These are phyloP conservation scores for Frankliniella fusca DNA, from an alignment of 2,888 invertebrate species.

Conservation along the genomic window DNA sequence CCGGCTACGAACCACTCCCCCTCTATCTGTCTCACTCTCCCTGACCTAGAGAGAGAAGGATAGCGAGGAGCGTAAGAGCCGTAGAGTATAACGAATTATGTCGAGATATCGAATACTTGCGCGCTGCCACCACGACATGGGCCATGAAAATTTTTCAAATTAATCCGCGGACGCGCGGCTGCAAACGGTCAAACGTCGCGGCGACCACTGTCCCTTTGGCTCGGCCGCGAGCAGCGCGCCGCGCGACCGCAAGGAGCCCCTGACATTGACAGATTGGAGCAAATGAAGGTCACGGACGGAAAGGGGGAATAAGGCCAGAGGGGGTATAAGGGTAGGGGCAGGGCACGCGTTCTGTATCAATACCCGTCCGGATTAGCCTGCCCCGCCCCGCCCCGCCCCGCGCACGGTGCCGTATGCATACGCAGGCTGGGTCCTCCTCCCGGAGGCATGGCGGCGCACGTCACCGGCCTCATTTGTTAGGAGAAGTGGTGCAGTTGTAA, in stretches of 20 bases:
- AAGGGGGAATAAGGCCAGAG: too few relatives aligned
- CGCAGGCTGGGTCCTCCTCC: neutral
- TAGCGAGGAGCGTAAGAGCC: too few relatives aligned
- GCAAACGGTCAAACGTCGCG: too few relatives aligned
- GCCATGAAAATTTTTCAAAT: too few relatives aligned
- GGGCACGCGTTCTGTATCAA: slow-evolving; percentile 8
- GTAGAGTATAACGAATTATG: too few relatives aligned
- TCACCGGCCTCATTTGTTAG: neutral
- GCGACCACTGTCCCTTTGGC: too few relatives aligned
- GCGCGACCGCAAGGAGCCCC: neutral
- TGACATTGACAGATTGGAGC: slow-evolving; percentile 8
- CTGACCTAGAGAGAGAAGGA: too few relatives aligned
- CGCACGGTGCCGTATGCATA: neutral
- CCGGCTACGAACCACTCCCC: neutral
- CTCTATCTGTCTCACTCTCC: neutral
- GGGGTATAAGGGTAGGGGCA: neutral
- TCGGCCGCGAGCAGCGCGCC: neutral
- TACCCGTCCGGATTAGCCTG: neutral
- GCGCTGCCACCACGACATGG: too few relatives aligned
- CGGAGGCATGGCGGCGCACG: neutral
- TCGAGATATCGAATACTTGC: too few relatives aligned
- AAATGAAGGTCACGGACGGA: neutral
- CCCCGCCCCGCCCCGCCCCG: neutral
- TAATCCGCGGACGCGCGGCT: too few relatives aligned
- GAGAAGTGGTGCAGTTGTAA: neutral